phyloP scores from a whole-genome alignment of 2,888 invertebrate species.

The Lapara coniferarum region DNA sequence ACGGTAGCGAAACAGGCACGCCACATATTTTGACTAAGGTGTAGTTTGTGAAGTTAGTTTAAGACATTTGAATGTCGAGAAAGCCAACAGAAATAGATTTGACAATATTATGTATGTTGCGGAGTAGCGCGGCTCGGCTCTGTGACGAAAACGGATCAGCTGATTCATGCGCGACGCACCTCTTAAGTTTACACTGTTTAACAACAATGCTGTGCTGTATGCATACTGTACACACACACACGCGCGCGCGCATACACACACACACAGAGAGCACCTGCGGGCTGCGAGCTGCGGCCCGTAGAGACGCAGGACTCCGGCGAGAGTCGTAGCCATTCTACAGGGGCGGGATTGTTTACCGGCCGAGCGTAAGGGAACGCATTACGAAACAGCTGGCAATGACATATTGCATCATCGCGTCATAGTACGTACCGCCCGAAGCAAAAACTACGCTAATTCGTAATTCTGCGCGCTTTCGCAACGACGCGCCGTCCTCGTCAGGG shows the following conservation, averaged over 20 bases:
- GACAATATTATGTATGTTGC: constrained; percentile 4
- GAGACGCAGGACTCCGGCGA: too few relatives aligned
- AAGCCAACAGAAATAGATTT: constrained; percentile 19
- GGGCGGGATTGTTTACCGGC: background rate
- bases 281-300: too few relatives aligned
- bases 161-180: constrained; percentile 32
- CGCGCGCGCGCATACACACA: background rate
- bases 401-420: constrained; percentile 73
- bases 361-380: constrained; percentile 39
- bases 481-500: constrained; percentile 30
- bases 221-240: background rate
- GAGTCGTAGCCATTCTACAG: too few relatives aligned
- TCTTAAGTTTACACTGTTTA: constrained; percentile 24
- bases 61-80: constrained; percentile 17
- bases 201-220: constrained; percentile 16
- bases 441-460: constrained; percentile 52
- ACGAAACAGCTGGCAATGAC: constrained; percentile 72
- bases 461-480: constrained; percentile 54
- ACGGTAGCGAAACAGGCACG: too few relatives aligned
- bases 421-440: constrained; percentile 45
- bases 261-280: too few relatives aligned
- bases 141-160: constrained; percentile 36
- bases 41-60: constrained; percentile 1
- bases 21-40: too few relatives aligned
- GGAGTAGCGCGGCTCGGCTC: background rate